phyloP scores from a whole-genome alignment of 1,140 invertebrate genomes.

The Drosophila parvula region DNA sequence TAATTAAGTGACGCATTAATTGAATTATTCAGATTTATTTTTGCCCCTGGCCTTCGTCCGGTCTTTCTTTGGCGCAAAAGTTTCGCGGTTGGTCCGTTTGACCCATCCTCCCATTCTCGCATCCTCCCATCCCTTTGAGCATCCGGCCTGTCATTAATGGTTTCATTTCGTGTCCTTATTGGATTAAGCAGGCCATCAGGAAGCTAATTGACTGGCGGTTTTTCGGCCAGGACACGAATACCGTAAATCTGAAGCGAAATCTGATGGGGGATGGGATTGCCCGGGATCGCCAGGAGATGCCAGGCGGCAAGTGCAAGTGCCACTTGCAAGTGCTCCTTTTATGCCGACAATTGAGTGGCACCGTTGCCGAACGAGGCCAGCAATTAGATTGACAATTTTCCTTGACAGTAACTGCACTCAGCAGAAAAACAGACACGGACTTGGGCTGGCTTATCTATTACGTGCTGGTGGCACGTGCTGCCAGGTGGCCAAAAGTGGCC shows the following conservation, averaged over 20 bases:
- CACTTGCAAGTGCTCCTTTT: constrained; percentile 43
- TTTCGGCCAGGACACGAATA: background rate
- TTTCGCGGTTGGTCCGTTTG: background rate
- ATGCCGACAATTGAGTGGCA: constrained; percentile 45
- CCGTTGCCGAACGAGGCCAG: constrained; percentile 18
- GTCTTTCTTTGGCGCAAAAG: constrained; percentile 2
- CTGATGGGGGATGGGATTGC: too few species aligned
- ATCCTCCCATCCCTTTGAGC: constrained; percentile 21
- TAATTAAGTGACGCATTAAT: constrained; percentile 81
- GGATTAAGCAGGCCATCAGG: constrained; percentile 71
- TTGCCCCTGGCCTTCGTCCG: constrained; percentile 14
- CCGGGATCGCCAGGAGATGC: background rate
- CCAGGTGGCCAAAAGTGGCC: constrained; percentile 12
- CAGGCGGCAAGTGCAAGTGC: constrained; percentile 27
- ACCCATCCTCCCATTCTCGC: background rate
- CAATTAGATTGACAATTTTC: constrained; percentile 64
- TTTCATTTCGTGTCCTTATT: constrained; percentile 80
- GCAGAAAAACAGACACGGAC: constrained; percentile 15
- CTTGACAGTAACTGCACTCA: constrained; percentile 32
- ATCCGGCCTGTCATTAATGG: constrained; percentile 63
- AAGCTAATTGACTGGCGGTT: constrained; percentile 75
- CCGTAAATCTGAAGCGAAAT: background rate
- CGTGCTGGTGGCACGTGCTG: constrained; percentile 55
- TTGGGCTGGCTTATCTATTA: constrained; percentile 55
- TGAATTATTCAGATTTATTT: constrained; percentile 80